Percentiles rank a stretch among this genome's conserved stretches.
Evolutionary conservation across 1,140 invertebrate genomes (phyloP).

Genomic region (Watersipora subatra): DNA sequence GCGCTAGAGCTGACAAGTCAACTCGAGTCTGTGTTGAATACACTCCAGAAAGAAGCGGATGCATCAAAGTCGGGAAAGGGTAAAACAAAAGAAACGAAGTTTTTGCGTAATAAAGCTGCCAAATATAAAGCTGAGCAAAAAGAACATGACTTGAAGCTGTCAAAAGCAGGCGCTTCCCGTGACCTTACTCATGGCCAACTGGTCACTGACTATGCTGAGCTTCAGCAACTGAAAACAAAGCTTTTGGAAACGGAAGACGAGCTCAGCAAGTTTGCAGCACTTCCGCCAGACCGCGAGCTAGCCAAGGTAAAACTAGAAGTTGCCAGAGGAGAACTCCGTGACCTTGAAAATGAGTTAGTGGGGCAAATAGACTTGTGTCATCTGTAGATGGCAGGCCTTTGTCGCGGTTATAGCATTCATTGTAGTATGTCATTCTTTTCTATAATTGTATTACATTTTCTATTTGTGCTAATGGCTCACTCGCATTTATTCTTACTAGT

Average conservation of each 20-base stretch:
- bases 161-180: background rate
- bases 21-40: too few relatives aligned
- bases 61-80: too few relatives aligned
- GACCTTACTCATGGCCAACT: background rate
- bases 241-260: background rate
- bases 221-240: background rate
- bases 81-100: background rate
- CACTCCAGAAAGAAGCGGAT: too few relatives aligned
- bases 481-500: too few relatives aligned
- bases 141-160: background rate
- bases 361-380: background rate
- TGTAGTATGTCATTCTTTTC: too few relatives aligned
- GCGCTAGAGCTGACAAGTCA: too few relatives aligned
- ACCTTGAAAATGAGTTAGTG: background rate
- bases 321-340: background rate
- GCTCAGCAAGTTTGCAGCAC: background rate
- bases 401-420: too few relatives aligned
- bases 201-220: background rate
- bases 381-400: too few relatives aligned
- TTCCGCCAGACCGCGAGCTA: background rate
- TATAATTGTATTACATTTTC: too few relatives aligned
- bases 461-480: too few relatives aligned
- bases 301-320: background rate
- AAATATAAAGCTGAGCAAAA: background rate
- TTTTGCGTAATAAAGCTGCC: background rate